These are phyloP conservation scores for Pluvianellus socialis DNA, from an alignment of 2,113 vertebrate genomes.

Conservation along the genomic window DNA sequence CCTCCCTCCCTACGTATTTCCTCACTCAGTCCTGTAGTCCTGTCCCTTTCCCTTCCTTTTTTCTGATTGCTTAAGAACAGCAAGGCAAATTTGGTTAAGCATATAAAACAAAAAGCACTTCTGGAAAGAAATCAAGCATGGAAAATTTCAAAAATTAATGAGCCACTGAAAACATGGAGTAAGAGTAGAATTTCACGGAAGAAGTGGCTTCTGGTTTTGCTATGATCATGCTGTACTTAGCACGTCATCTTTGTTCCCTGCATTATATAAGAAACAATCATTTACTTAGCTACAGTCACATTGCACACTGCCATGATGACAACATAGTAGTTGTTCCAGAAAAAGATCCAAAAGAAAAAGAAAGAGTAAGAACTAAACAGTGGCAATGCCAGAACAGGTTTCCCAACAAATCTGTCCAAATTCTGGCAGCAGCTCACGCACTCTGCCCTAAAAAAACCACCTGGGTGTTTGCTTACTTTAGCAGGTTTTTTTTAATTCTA, in stretches of 20 bases:
- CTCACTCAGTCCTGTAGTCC: neutral
- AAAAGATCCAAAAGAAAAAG: neutral
- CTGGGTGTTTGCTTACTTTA: neutral
- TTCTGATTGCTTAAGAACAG: neutral
- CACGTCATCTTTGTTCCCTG: neutral
- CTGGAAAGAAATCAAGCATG: neutral
- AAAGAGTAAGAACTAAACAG: neutral
- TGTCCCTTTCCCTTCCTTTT: neutral
- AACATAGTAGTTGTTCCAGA: neutral
- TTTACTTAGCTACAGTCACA: neutral
- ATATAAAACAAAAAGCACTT: neutral
- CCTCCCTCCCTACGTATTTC: neutral
- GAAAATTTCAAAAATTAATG: constrained; percentile 17
- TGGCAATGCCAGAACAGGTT: neutral
- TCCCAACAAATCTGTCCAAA: neutral
- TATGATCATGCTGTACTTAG: neutral
- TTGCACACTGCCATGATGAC: neutral
- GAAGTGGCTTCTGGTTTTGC: neutral
- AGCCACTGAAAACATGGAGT: neutral
- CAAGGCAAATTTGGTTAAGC: neutral
- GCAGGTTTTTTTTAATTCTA: neutral
- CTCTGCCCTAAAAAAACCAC: neutral
- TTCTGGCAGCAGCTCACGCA: neutral
- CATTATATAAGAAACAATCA: neutral
- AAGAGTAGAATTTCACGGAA: neutral